Percentiles rank a stretch among this genome's conserved stretches.
phyloP scores from a whole-genome alignment of 2,113 vertebrate genomes.

The Mobula birostris region DNA sequence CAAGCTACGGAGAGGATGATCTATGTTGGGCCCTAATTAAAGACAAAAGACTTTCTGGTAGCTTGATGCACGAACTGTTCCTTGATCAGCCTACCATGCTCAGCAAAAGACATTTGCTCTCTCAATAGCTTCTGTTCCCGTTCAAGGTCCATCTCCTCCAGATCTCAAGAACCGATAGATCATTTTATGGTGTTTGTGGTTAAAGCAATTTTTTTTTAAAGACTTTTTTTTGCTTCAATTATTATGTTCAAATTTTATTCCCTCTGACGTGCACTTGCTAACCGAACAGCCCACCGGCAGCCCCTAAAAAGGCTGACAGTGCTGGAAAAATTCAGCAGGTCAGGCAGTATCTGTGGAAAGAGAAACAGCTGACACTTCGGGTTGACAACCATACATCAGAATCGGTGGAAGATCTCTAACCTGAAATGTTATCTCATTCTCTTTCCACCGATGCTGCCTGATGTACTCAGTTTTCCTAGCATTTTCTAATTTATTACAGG shows the following conservation, averaged over 20 bases:
- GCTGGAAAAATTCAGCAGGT: too few species aligned
- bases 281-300: too few species aligned
- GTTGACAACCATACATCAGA: too few species aligned
- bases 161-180: neutral
- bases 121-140: neutral
- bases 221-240: neutral
- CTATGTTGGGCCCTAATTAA: conserved; percentile 14
- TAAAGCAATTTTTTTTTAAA: neutral
- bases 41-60: conserved; percentile 17
- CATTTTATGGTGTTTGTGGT: neutral
- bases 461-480: neutral
- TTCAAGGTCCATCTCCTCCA: neutral
- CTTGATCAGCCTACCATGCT: conserved; percentile 14
- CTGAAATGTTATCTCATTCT: too few species aligned
- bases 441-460: too few species aligned
- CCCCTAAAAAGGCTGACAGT: too few species aligned
- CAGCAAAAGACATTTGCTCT: neutral
- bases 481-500: too few species aligned
- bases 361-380: too few species aligned
- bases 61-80: neutral
- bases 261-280: neutral
- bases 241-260: neutral
- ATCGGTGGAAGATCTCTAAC: too few species aligned
- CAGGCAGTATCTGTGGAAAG: too few species aligned
- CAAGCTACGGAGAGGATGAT: neutral